Base-by-base conservation (phyloP, 2,797 vertebrate species). In the Euphonia xanthogaster region DNA sequence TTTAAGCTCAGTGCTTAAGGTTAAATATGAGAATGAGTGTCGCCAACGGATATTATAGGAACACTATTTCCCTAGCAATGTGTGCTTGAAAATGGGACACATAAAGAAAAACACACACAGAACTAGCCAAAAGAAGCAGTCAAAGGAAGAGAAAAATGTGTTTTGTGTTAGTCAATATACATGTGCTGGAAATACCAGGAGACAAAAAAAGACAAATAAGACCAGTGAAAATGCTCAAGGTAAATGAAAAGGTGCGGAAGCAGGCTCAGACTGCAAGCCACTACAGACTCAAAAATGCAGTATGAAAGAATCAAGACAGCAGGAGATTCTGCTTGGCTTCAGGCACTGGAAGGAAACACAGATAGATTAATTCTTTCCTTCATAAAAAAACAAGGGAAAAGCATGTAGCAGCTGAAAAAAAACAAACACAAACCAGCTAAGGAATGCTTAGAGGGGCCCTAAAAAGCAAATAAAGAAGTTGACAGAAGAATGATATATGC, bases 31-130 rank as follows among this genome's bases (percentile, higher is more conserved):
- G 19, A 50, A 23, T 30, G 14, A 70, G 5, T 25, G 14, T 8
- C 1, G 0, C 21, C 1, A 1, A 44, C 51, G 23, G 22, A 42
- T n/a, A 70, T 47, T 58, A 28, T 8, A 62, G 7, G 22, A 67
- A 72, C 20, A 28, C 10, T 27, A 4, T 33, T 82, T 60, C 31
- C 44, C 39, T 50, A 81, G 35, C 9, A 93, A 70, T 3, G 5
- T 3, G 4, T 1, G 2, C 7, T 33, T 79, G 28, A 87, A 85
- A 87, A 66, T n/a, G 24, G 21, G 21, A 48, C 5, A 16, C 18
- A 21, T 3, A 4, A 45, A 53, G 6, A 14, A 53, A 61, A 47
- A 1, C 17, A 25, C 48, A 47, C 39, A 73, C 14, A 80, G 27
- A 74, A 48, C 9, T 45, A 82, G 28, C 11, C 31, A 74, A 71